These are phyloP conservation scores for Chauna torquata DNA, from an alignment of 2,113 vertebrate genomes.

Conservation along the genomic window DNA sequence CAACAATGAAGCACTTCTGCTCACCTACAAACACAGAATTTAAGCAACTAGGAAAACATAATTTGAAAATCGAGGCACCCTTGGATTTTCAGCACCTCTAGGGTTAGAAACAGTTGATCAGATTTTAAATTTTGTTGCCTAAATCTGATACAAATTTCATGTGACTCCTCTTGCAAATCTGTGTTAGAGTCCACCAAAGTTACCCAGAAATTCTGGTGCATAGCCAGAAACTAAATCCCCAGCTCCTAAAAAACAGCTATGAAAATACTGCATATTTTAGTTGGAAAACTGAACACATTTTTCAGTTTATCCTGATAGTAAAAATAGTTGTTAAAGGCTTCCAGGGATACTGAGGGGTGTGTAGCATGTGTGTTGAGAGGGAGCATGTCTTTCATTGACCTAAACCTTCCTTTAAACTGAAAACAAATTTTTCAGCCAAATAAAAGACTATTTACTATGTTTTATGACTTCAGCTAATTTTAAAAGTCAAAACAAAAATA, in stretches of 20 bases:
- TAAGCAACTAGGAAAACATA: background rate
- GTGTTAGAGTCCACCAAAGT: background rate
- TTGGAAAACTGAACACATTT: conserved; percentile 24
- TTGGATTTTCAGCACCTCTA: background rate
- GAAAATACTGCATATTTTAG: background rate
- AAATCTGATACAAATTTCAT: background rate
- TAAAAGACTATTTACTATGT: background rate
- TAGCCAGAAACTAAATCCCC: background rate
- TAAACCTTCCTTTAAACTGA: background rate
- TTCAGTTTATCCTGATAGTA: background rate
- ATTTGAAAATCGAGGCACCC: background rate
- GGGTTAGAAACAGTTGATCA: background rate
- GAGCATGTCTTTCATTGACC: background rate
- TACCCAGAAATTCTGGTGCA: background rate
- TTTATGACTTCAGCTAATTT: background rate
- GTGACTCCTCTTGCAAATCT: background rate
- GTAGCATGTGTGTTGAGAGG: background rate
- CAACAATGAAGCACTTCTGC: background rate
- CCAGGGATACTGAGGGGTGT: background rate
- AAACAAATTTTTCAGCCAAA: background rate
- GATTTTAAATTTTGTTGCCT: background rate
- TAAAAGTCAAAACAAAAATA: background rate
- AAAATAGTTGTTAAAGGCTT: conserved; percentile 16
- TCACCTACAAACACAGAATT: background rate
- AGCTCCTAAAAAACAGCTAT: background rate